Percentiles rank a stretch among this genome's conserved stretches.
Evolutionary conservation across 2,888 invertebrate species (phyloP).

Genomic region (Elysia crispata): DNA sequence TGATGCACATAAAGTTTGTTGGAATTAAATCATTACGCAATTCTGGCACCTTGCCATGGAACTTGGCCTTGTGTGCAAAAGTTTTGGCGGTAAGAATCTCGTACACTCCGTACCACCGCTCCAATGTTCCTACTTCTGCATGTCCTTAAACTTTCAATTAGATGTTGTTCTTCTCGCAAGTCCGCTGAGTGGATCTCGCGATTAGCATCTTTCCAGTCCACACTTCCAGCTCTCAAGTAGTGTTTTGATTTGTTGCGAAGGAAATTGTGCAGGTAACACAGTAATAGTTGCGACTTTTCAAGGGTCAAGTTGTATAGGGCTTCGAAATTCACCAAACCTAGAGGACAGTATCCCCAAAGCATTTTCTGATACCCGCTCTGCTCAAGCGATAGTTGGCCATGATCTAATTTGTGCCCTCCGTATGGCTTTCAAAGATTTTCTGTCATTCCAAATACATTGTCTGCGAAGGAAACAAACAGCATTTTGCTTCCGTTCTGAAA

Average conservation of each 20-base stretch:
- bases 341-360: conserved; percentile 11
- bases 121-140: neutral
- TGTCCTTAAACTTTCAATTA: conserved; percentile 6
- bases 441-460: neutral
- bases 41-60: conserved; percentile 6
- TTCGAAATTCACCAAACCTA: conserved; percentile 14
- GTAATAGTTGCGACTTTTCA: neutral
- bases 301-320: neutral
- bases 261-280: neutral
- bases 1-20: neutral
- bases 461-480: conserved; percentile 16
- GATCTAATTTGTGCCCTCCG: conserved; percentile 1
- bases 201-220: conserved; percentile 24
- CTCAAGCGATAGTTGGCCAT: conserved; percentile 4
- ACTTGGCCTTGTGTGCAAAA: conserved; percentile 2
- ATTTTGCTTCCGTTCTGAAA: conserved; percentile 9
- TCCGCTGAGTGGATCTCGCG: conserved; percentile 10
- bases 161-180: conserved; percentile 16
- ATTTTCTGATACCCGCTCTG: conserved; percentile 4
- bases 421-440: too few relatives aligned
- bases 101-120: conserved; percentile 9
- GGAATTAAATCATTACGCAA: neutral
- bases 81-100: conserved; percentile 2
- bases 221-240: conserved; percentile 14
- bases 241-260: conserved; percentile 3